A percentile compares a stretch with the other conserved stretches of the same genome.
phyloP scores from a whole-genome alignment of 2,888 invertebrate species.

The Halictus ligatus region DNA sequence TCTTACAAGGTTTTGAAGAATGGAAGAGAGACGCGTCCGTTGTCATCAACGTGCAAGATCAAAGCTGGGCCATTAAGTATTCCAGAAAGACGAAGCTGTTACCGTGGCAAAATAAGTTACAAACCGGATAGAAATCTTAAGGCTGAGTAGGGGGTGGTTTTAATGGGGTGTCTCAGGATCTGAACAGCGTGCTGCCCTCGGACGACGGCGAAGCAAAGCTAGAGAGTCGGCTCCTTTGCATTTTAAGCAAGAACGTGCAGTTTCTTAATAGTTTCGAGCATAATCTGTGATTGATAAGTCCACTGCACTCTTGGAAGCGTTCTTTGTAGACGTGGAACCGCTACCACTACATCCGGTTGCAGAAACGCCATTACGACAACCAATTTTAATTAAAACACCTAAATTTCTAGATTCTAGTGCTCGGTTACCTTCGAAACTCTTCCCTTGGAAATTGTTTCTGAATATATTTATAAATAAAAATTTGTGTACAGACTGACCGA shows the following conservation, averaged over 20 bases:
- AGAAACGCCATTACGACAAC: not conserved
- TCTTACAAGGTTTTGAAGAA: not conserved
- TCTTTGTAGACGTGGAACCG: not conserved
- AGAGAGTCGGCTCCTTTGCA: conserved; percentile 44
- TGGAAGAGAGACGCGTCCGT: not conserved
- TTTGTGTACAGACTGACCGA: not conserved
- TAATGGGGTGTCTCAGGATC: conserved; percentile 56
- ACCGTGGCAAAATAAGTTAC: conserved; percentile 9
- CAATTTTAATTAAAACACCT: not conserved
- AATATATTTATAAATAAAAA: not conserved
- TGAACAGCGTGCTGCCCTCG: conserved; percentile 76
- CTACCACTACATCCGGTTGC: not conserved
- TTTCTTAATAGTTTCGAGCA: not conserved
- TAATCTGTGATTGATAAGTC: conserved; percentile 33
- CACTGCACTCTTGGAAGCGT: not conserved
- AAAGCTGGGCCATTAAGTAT: not conserved
- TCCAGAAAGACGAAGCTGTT: conserved; percentile 7
- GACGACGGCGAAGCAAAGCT: conserved; percentile 68
- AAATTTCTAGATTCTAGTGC: not conserved
- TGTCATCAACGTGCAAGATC: not conserved
- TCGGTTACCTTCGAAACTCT: not conserved
- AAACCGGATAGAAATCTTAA: conserved; percentile 15
- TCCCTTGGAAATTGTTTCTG: not conserved
- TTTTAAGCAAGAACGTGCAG: conserved; percentile 42
- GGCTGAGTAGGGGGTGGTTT: conserved; percentile 33